These are phyloP conservation scores for Ptyas mucosa DNA, from an alignment of 2,113 vertebrate species.

Conservation along the genomic window DNA sequence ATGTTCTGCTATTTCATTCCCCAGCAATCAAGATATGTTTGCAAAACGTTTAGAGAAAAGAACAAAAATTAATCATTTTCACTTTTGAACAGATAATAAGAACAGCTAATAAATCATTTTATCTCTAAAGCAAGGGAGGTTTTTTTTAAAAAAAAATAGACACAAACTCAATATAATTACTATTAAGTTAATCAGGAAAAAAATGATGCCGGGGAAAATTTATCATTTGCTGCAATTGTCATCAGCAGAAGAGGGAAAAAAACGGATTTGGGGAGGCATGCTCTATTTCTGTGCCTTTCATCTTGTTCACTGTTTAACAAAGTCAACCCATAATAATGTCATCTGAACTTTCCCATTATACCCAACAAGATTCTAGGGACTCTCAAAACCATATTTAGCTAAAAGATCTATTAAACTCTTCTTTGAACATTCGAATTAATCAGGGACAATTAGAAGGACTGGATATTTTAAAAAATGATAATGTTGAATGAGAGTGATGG, in stretches of 20 bases:
- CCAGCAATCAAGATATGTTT: background rate
- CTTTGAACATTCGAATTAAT: background rate
- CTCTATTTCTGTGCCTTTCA: background rate
- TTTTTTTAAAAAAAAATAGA: background rate
- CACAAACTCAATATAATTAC: background rate
- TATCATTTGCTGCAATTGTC: constrained; percentile 2
- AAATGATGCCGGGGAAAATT: constrained; percentile 14
- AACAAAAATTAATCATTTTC: background rate
- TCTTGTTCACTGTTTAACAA: constrained; percentile 26
- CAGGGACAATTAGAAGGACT: background rate
- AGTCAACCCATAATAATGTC: background rate
- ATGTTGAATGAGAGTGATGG: background rate
- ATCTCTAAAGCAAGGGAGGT: background rate
- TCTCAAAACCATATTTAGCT: background rate
- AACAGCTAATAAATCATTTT: constrained; percentile 16
- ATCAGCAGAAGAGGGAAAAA: background rate
- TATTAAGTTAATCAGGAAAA: background rate
- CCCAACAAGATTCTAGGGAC: constrained; percentile 7
- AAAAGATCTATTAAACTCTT: constrained; percentile 7
- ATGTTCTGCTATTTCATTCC: background rate
- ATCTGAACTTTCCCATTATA: constrained; percentile 4
- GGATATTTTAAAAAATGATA: background rate
- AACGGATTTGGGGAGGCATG: background rate
- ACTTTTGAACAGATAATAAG: background rate
- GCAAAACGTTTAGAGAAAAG: background rate